A percentile compares a stretch with the other conserved stretches of the same genome.
Evolutionary conservation across 2,113 vertebrate species (phyloP).

Genomic region (Carollia perspicillata): DNA sequence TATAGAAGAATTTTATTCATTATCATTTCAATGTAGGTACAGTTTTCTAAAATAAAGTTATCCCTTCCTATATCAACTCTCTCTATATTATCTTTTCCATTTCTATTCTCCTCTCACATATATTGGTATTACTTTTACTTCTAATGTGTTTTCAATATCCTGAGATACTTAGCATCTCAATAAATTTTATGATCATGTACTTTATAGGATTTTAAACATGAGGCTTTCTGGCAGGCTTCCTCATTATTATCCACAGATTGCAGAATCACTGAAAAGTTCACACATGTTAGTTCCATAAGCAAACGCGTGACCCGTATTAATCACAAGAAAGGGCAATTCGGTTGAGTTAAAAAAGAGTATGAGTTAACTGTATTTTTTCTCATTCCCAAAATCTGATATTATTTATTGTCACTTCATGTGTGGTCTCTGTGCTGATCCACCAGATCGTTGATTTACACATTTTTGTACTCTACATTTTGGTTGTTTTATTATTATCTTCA

Average conservation of each 20-base stretch:
- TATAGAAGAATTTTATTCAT: neutral
- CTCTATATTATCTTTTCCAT: neutral
- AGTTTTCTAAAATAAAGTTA: neutral
- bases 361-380: conserved; percentile 46
- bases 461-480: conserved; percentile 57
- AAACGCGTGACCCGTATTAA: conserved; percentile 55
- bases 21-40: neutral
- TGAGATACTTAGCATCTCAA: conserved; percentile 77
- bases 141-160: conserved; percentile 79
- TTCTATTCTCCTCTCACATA: neutral
- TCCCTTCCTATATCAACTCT: neutral
- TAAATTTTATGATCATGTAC: conserved; percentile 83
- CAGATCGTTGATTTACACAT: conserved; percentile 60
- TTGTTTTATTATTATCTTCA: conserved; percentile 70
- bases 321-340: conserved; percentile 37
- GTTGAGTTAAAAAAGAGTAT: conserved; percentile 38
- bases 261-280: conserved; percentile 11
- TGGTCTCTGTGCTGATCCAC: neutral
- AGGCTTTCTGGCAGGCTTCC: conserved; percentile 40
- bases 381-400: conserved; percentile 24
- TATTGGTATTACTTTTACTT: neutral
- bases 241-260: neutral
- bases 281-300: conserved; percentile 22
- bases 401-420: conserved; percentile 52
- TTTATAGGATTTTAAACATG: conserved; percentile 59